Evolutionary conservation across 2,797 vertebrate species (phyloP).

Genomic region (Sebastiscus albofasciatus): DNA sequence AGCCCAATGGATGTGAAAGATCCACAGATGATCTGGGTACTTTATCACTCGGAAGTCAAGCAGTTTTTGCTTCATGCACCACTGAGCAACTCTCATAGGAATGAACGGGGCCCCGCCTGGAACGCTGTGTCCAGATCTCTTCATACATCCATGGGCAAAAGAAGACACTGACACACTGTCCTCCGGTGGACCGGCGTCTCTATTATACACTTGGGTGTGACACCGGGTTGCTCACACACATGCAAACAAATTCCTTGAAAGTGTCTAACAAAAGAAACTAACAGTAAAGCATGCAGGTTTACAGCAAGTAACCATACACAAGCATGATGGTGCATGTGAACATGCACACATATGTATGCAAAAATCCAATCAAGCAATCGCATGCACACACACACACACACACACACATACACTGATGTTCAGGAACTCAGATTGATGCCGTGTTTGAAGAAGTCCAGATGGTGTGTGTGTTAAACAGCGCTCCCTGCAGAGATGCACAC

Average conservation of each 20-base stretch:
- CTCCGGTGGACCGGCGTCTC: too few species aligned
- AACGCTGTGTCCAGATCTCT: too few species aligned
- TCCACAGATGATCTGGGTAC: too few species aligned
- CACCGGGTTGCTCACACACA: neutral
- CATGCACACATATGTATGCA: neutral
- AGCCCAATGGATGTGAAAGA: too few species aligned
- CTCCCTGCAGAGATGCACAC: constrained; percentile 60
- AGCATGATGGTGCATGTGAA: neutral
- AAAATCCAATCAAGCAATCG: constrained; percentile 12
- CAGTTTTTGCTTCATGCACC: too few species aligned
- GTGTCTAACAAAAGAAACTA: neutral
- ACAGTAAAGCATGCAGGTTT: neutral
- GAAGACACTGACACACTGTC: too few species aligned
- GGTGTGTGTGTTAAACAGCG: constrained; percentile 68
- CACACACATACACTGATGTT: constrained; percentile 18
- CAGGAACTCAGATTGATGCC: constrained; percentile 61
- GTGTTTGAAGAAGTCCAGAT: constrained; percentile 75
- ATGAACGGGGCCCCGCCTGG: too few species aligned
- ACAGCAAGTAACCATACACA: constrained; percentile 8
- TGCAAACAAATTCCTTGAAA: neutral
- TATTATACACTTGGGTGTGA: too few species aligned
- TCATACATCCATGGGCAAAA: too few species aligned
- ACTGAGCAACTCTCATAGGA: too few species aligned
- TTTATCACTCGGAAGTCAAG: too few species aligned
- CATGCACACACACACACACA: constrained; percentile 8